Percentiles rank a stretch among this genome's conserved stretches.
Evolutionary conservation across 2,888 invertebrate genomes (phyloP).

Genomic region (Melipona bicolor): DNA sequence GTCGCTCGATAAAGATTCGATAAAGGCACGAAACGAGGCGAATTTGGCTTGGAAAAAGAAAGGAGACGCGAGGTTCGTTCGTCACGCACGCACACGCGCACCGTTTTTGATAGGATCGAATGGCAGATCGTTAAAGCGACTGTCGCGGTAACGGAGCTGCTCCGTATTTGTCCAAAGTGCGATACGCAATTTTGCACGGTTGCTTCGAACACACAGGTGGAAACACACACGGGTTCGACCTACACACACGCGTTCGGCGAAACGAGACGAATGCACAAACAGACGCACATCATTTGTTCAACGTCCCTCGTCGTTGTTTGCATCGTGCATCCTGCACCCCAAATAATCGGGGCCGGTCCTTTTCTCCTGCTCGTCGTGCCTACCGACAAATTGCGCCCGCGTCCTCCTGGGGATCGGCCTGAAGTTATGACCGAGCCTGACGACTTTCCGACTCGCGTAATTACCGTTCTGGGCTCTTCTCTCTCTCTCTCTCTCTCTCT

Average conservation of each 20-base stretch:
- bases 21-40: background rate
- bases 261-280: slow-evolving; percentile 66
- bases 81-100: background rate
- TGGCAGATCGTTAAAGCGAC: slow-evolving; percentile 21
- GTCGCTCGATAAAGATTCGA: no score
- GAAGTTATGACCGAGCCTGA: slow-evolving; percentile 81
- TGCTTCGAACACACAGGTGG: slow-evolving; percentile 19
- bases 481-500: background rate
- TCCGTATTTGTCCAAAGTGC: slow-evolving; percentile 23
- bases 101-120: background rate
- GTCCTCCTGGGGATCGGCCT: slow-evolving; percentile 74
- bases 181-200: slow-evolving; percentile 46
- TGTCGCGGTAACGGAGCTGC: background rate
- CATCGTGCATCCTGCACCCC: slow-evolving; percentile 77
- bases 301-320: slow-evolving; percentile 74
- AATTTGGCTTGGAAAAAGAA: background rate
- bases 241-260: slow-evolving; percentile 48
- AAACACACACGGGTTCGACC: slow-evolving; percentile 26
- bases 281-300: slow-evolving; percentile 76
- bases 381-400: slow-evolving; percentile 80
- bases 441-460: slow-evolving; percentile 81
- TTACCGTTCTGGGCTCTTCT: slow-evolving; percentile 77
- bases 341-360: slow-evolving; percentile 77
- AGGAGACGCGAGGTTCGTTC: slow-evolving; percentile 12
- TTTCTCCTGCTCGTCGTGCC: slow-evolving; percentile 71